Base-by-base conservation (phyloP, 2,888 invertebrate species). In the Diplolepis rosae region DNA sequence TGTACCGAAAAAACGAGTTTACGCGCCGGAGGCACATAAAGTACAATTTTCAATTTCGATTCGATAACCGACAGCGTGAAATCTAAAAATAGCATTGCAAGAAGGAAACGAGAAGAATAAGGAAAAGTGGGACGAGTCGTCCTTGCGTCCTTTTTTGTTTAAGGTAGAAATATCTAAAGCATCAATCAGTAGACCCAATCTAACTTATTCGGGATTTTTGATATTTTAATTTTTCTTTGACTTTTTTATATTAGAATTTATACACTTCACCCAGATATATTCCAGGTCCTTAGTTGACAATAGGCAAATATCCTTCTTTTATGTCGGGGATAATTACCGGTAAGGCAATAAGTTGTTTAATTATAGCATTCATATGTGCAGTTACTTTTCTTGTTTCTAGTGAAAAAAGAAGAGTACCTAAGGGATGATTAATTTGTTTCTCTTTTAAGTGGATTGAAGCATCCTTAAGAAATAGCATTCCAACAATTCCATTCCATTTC, bases 191-290 rank as follows among this genome's bases (percentile, higher is more conserved):
- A 9, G 35, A 9, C n/a, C 1, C 1, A 35, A 35, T 11, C 35
- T 1, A 35, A 11, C 24, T 1, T n/a, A 7, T 1, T 1, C 9
- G 1, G 13, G 2, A 3, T 1, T 3, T 1, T 6, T 4, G 1
- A 3, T 5, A 15, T 48, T 48, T 5, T 11, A 18, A 3, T 11
- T 48, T 48, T 13, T 1, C 3, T 6, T 48, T 5, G 5, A 11
- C n/a, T 48, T 13, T 18, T 2, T 6, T 48, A 1, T 5, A 48
- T 2, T 5, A 22, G 1, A 1, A 13, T 50, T 15, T 7, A 9
- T 15, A 9, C 9, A 6, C 18, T 15, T 50, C 24, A 2, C 1
- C 15, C 9, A 50, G 3, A 4, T 13, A 50, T 22, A 15, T 50
- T 50, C 6, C 50, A 0, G 18, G 50, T 1, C 50, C 50, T 4